A percentile compares a stretch with the other conserved stretches of the same genome.
phyloP scores from a whole-genome alignment of 2,888 invertebrate genomes.

The Cheiracanthium punctorium region DNA sequence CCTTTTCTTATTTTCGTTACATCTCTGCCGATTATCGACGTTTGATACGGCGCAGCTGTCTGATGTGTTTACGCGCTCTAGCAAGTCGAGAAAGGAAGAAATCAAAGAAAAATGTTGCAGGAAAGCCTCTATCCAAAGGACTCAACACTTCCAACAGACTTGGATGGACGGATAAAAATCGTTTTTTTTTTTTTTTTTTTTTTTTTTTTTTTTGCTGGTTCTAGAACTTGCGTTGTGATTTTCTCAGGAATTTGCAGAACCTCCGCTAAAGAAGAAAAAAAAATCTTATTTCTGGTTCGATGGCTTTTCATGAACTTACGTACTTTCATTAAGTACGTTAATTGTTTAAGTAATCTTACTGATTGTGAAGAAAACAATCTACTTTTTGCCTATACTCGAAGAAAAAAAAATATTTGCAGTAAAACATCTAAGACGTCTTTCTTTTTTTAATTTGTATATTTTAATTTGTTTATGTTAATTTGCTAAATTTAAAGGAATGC shows the following conservation, averaged over 20 bases:
- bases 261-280: too few species aligned
- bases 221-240: neutral
- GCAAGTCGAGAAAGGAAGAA: neutral
- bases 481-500: too few species aligned
- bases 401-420: too few species aligned
- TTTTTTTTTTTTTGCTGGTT: neutral
- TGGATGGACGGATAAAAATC: neutral
- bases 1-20: neutral
- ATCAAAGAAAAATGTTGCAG: neutral
- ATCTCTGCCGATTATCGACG: neutral
- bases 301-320: too few species aligned
- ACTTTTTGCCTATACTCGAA: too few species aligned
- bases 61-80: neutral
- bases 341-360: too few species aligned
- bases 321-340: too few species aligned
- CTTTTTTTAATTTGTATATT: too few species aligned
- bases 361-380: too few species aligned
- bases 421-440: too few species aligned
- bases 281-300: too few species aligned
- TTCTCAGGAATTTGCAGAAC: neutral
- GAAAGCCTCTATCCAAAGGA: neutral
- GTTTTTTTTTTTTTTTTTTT: neutral
- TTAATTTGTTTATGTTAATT: too few species aligned
- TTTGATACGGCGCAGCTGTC: neutral
- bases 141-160: neutral